A percentile compares a stretch with the other conserved stretches of the same genome.
Evolutionary conservation across 2,888 invertebrate genomes (phyloP).

Genomic region (Opisthograptis luteolata): DNA sequence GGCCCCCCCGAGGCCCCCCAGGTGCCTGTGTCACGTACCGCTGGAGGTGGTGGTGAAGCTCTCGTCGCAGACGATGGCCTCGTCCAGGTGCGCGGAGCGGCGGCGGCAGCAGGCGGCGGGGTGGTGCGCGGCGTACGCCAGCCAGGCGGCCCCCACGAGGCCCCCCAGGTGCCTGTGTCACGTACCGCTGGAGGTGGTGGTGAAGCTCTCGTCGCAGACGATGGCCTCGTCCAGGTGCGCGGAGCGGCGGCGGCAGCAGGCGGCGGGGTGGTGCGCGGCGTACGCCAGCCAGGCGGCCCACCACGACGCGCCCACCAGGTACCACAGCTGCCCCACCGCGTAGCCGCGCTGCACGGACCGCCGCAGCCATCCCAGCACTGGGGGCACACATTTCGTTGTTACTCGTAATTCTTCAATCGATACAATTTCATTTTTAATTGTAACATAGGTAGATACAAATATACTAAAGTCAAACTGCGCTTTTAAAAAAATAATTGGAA

Average conservation of each 20-base stretch:
- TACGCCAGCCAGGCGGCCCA: constrained; percentile 92
- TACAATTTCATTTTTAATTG: no score
- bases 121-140: constrained; percentile 87
- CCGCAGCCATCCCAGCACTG: constrained; percentile 91
- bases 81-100: constrained; percentile 71
- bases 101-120: constrained; percentile 56
- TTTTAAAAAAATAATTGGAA: no score
- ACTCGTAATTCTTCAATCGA: no score
- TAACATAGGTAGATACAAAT: no score
- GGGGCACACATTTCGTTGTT: neutral
- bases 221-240: constrained; percentile 83
- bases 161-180: constrained; percentile 93
- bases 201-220: constrained; percentile 88
- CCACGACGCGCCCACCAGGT: constrained; percentile 93
- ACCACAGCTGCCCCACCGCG: constrained; percentile 94
- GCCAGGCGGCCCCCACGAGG: constrained; percentile 94
- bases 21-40: no score
- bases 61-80: no score
- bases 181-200: constrained; percentile 83
- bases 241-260: constrained; percentile 52
- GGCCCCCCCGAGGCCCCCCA: no score
- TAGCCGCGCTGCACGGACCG: constrained; percentile 91
- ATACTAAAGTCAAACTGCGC: no score
- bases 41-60: no score
- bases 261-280: constrained; percentile 80